Base-by-base conservation (phyloP, 2,797 vertebrate species). In the Eptatretus atami region DNA sequence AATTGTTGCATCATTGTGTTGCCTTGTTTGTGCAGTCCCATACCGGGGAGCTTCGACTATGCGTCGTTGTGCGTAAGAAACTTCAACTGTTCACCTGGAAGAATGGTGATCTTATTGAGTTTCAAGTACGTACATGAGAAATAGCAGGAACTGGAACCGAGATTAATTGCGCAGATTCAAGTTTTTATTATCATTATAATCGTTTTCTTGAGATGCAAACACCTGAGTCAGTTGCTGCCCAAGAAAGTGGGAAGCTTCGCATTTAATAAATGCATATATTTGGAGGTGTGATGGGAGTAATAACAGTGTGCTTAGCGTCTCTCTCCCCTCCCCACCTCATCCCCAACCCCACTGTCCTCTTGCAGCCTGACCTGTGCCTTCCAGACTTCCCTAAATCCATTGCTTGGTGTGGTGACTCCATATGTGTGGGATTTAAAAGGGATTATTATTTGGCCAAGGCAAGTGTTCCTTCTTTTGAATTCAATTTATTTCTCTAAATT, bases 351-450 rank as follows among this genome's bases (percentile, higher is more conserved):
- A 53, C 25, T 65, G n/a, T 65, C 19, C 53, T 63, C 44, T 53
- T 65, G 52, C 66, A 96, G 92, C 83, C 83, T 1, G 92, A 98
- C 69, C 82, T 92, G 63, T 81, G 78, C 54, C 84, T 84, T 54
- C 83, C 90, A 19, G 92, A 96, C 72, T 79, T 96, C 68, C 88
- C 88, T 52, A 98, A 95, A 69, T 88, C 92, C 64, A 96, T 98
- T 86, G 90, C 88, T 6, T 96, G 92, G 92, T 96, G 90, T 74
- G 81, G 88, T 73, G 90, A 86, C 73, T 92, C 92, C 67, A 87
- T 98, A 68, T 98, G 90, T 70, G 92, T 98, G 15, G 92, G 92
- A 63, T 95, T 96, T 72, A 98, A 96, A 71, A 79, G 92, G 68
- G 92, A 98, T 73, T 98, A 98, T 76, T 96, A 90, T 72, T 75